Conservation (phyloP, 30 jellyfish, hydroid and myxozoan genomes). For the Aurelia coerulea region DNA sequence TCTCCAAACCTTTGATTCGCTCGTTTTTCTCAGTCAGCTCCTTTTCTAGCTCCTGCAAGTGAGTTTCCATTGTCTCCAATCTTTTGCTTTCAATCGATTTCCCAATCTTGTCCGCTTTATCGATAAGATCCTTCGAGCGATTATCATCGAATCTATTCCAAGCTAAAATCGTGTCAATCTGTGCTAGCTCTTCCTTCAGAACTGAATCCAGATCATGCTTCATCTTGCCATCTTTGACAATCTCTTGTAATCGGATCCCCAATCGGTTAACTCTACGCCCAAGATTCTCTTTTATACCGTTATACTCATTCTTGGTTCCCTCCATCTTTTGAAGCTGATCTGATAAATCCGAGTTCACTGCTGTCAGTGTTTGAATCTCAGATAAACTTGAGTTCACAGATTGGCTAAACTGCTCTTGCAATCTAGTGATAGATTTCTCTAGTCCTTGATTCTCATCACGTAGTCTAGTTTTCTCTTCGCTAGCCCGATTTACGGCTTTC, state of each 20-base stretch:
- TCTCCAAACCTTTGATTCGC: slow-evolving; percentile 61
- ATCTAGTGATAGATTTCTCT: slow-evolving; percentile 71
- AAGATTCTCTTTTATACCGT: slow-evolving; percentile 40
- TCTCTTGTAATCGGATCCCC: slow-evolving; percentile 13
- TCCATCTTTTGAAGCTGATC: slow-evolving; percentile 72
- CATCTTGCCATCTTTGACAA: slow-evolving; percentile 29
- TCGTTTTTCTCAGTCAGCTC: slow-evolving; percentile 54
- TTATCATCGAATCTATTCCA: slow-evolving; percentile 38
- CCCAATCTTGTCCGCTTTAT: slow-evolving; percentile 52
- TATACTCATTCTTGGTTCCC: slow-evolving; percentile 46
- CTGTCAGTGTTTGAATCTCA: slow-evolving; percentile 85
- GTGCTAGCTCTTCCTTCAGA: slow-evolving; percentile 52
- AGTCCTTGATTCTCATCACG: slow-evolving; percentile 85
- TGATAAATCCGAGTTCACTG: slow-evolving; percentile 74
- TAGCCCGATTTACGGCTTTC: slow-evolving; percentile 54
- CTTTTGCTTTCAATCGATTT: slow-evolving; percentile 43
- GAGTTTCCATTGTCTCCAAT: slow-evolving; percentile 59
- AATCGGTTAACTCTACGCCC: slow-evolving; percentile 16
- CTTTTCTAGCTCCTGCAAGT: slow-evolving; percentile 69
- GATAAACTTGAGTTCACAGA: slow-evolving; percentile 88
- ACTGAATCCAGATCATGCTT: slow-evolving; percentile 18
- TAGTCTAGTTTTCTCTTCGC: slow-evolving; percentile 78
- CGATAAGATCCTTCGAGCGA: slow-evolving; percentile 47
- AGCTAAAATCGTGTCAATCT: slow-evolving; percentile 61
- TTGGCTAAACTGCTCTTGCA: slow-evolving; percentile 89